Conservation (phyloP, 2,797 vertebrate species). For the Phataginus tricuspis region DNA sequence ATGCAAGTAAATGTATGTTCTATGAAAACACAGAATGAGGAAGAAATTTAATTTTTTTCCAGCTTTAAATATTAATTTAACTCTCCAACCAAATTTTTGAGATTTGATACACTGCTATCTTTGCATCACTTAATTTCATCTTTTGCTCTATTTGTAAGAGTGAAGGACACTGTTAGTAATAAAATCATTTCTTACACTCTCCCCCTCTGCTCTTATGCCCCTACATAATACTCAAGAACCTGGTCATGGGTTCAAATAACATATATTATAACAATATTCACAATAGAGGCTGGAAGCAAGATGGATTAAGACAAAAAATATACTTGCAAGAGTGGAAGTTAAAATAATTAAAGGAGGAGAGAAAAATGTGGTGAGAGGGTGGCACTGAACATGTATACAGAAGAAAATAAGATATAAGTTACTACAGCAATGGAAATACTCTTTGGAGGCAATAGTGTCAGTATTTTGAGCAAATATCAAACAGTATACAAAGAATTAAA, state of each 20-base stretch:
- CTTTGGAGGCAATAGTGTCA: neutral
- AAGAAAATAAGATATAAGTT: neutral
- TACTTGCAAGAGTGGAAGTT: neutral
- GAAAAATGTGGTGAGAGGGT: neutral
- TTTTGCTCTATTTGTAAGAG: neutral
- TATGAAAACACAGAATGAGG: neutral
- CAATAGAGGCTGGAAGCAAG: neutral
- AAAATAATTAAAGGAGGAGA: neutral
- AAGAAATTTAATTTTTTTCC: neutral
- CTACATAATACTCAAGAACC: neutral
- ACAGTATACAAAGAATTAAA: neutral
- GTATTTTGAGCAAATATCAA: neutral
- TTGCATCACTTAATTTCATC: neutral
- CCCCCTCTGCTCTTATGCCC: neutral
- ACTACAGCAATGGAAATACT: neutral
- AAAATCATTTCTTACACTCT: neutral
- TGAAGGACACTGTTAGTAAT: neutral
- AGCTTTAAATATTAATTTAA: constrained; percentile 6
- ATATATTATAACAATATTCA: neutral
- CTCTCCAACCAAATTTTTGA: neutral
- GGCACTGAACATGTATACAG: neutral
- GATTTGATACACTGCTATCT: neutral
- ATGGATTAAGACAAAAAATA: neutral
- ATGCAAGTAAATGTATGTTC: neutral
- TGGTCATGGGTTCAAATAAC: neutral